Conservation (phyloP, 2,113 vertebrate genomes). For the Thalassoma bifasciatum region DNA sequence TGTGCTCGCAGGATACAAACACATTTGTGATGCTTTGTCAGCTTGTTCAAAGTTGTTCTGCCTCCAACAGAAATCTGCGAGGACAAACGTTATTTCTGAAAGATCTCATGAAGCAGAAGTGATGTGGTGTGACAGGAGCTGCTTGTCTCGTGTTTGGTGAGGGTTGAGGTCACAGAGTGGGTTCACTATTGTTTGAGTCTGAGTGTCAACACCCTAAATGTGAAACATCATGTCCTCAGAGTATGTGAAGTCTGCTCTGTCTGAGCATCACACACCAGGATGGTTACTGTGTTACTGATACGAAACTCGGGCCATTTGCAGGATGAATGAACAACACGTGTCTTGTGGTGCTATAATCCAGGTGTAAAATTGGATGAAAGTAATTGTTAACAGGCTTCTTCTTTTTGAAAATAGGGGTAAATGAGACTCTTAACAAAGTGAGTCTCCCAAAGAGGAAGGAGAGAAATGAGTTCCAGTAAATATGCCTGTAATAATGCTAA, state of each 20-base stretch:
- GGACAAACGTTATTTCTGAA: neutral
- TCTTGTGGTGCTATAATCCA: too few relatives aligned
- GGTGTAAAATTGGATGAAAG: conserved; percentile 3
- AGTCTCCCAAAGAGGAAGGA: conserved; percentile 9
- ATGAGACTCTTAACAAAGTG: conserved; percentile 32
- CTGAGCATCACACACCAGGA: too few relatives aligned
- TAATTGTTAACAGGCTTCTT: conserved; percentile 6
- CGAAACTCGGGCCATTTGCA: too few relatives aligned
- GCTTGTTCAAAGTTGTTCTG: neutral
- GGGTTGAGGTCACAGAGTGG: neutral
- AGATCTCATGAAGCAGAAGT: neutral
- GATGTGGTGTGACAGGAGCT: neutral
- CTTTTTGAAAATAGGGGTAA: conserved; percentile 1
- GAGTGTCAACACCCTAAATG: too few relatives aligned
- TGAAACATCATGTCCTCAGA: too few relatives aligned
- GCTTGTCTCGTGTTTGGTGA: neutral
- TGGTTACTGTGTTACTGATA: too few relatives aligned
- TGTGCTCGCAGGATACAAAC: neutral
- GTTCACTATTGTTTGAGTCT: too few relatives aligned
- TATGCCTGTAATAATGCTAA: conserved; percentile 54
- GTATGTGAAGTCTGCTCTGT: too few relatives aligned
- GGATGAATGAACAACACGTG: too few relatives aligned
- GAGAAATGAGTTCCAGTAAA: conserved; percentile 24
- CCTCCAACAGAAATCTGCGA: neutral
- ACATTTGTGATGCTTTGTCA: neutral